Evolutionary conservation across 2,113 vertebrate genomes (phyloP), one percentile per base, ranked within the genome.

Genomic region (Crotalus viridis): DNA sequence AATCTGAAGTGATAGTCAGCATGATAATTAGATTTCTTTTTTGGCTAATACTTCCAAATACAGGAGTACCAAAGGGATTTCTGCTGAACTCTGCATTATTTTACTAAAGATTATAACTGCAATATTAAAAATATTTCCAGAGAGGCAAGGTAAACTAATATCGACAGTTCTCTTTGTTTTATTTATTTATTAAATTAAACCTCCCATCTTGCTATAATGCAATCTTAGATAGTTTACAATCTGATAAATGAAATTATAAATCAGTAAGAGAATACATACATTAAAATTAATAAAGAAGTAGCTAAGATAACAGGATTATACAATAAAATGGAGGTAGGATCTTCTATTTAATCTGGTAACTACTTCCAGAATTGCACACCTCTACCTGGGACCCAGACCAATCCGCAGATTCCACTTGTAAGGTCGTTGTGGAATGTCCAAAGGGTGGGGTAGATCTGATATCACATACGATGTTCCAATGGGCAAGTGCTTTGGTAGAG

Each of bases 11-110:
- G 91, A n/a, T 93, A 89, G 57, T 93, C 91, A 22, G 39, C 59
- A 46, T 91, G 92, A 46, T 96, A 93, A 94, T 94, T 94, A 61
- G 92, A 85, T 91, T n/a, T 74, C 54, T 90, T 88, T 74, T 2
- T 64, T 46, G 26, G 91, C 51, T 89, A 59, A 2, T 88, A 89
- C 74, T 88, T 87, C 28, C 7, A 90, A 0, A 0, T 90, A 9
- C 15, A 5, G 4, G 0, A 10, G 1, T 15, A 43, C 8, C 85
- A 61, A 56, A 10, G 61, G 88, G 89, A 89, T 92, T 88, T 89
- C 39, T 24, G 12, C 61, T 86, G 13, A 56, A 64, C 89, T 93
- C 5, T 57, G 22, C 5, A 6, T 57, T 22, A 21, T 81, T 81
- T 39, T 43, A 81, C 19, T 81, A 81, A 81, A 43, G 19, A 43